Evolutionary conservation across 2,113 vertebrate species (phyloP).

Genomic region (Chamaetylas fuelleborni): DNA sequence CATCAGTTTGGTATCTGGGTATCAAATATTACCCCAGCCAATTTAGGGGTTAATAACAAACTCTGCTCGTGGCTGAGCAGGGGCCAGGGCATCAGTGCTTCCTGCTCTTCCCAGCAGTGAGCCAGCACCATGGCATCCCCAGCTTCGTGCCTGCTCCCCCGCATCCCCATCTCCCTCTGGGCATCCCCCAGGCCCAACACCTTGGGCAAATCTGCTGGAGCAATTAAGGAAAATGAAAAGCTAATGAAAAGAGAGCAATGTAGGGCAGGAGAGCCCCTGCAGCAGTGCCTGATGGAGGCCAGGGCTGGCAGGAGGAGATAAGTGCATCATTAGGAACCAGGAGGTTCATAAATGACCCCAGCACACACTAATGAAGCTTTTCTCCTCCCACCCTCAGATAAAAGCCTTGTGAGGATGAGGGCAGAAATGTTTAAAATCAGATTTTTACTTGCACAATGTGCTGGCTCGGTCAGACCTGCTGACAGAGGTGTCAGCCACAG

Average conservation of each 20-base stretch:
- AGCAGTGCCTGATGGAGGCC: background rate
- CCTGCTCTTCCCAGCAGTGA: background rate
- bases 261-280: background rate
- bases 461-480: background rate
- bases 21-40: background rate
- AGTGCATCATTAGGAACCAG: background rate
- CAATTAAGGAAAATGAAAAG: background rate
- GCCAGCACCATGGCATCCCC: background rate
- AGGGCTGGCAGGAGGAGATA: background rate
- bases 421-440: background rate
- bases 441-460: background rate
- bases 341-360: background rate
- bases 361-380: background rate
- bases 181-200: background rate
- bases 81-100: background rate
- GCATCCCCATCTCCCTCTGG: background rate
- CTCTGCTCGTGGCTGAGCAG: background rate
- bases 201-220: background rate
- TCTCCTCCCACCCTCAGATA: background rate
- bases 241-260: background rate
- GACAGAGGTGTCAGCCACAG: background rate
- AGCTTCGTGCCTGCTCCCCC: background rate
- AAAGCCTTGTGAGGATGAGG: background rate
- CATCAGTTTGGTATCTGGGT: fast-evolving
- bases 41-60: background rate